A percentile compares a stretch with the other conserved stretches of the same genome.
phyloP scores from a whole-genome alignment of 2,113 vertebrate species.

The Dasypus novemcinctus region DNA sequence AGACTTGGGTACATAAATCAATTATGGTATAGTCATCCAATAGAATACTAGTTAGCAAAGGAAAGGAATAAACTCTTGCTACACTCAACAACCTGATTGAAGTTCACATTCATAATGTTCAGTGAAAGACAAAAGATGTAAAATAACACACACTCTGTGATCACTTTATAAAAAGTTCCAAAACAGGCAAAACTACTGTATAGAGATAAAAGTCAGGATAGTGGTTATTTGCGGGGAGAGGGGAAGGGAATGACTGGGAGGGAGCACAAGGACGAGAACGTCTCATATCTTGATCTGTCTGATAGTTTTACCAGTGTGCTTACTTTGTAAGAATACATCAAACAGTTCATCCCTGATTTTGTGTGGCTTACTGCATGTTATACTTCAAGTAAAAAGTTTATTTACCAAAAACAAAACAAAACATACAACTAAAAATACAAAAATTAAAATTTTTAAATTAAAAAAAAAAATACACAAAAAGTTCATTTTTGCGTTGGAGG shows the following conservation, averaged over 20 bases:
- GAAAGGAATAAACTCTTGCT: background rate
- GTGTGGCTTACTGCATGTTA: background rate
- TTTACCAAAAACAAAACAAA: background rate
- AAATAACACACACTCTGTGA: background rate
- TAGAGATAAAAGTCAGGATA: background rate
- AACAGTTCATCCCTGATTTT: background rate
- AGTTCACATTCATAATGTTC: background rate
- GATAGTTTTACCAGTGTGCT: background rate
- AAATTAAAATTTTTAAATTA: too few species aligned
- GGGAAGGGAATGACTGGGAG: background rate
- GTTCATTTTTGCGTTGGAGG: background rate
- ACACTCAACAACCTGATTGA: background rate
- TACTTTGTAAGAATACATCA: background rate
- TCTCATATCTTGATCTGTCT: background rate
- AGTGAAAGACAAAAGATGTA: background rate
- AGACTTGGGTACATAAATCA: background rate
- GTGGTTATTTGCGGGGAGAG: background rate
- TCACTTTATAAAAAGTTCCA: background rate
- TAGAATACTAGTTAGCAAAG: background rate
- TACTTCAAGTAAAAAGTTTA: background rate
- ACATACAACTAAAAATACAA: too few species aligned
- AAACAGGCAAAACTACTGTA: background rate
- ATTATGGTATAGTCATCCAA: background rate
- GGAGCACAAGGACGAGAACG: background rate
- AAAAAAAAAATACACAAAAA: background rate